Base-by-base conservation (phyloP, 1,140 invertebrate species). In the Lamellibrachia luymesi region DNA sequence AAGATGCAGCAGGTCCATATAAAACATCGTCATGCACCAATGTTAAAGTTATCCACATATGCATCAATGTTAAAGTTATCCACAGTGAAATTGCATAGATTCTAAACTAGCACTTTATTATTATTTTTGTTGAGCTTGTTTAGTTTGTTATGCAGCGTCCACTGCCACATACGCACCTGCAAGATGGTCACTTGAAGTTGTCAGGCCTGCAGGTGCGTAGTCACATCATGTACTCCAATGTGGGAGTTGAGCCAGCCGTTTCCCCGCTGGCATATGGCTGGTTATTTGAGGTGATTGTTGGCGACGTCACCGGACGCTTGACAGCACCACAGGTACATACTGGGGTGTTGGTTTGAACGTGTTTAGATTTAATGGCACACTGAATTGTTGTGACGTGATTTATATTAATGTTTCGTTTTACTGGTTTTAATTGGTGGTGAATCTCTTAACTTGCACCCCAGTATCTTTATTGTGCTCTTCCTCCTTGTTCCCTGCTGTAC, bases 191-290 rank as follows among this genome's bases (percentile, higher is more conserved):
- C 96, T 96, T 99, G 92, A 97, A 98, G 96, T 96, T 99, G 1
- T 98, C 98, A 49, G 98, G 98, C 0, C 97, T 99, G 51, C 98
- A 99, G 97, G 97, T 98, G 90, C 97, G 99, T 94, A 99, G 99
- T 2, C 98, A 99, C 96, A 99, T 98, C 2, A 99, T 99, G 98
- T 99, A 99, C 96, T 99, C 99, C 94, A 98, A 98, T 94, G 97
- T 98, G 93, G 98, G 98, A 90, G 96, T 99, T 92, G 97, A 97
- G 52, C 96, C 99, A 50, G 98, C 99, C 95, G 98, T 98, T 96
- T 99, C 99, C 95, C 99, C 99, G 0, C 95, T 99, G 8, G 99
- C 99, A 95, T 99, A 99, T 96, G 98, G 98, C 0, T 99, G 99
- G 99, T 95, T 97, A 50, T 96, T 97, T 92, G 97, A 97, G 95